These are phyloP conservation scores for Radopholus similis DNA, from an alignment of 1,140 invertebrate genomes.

Conservation along the genomic window DNA sequence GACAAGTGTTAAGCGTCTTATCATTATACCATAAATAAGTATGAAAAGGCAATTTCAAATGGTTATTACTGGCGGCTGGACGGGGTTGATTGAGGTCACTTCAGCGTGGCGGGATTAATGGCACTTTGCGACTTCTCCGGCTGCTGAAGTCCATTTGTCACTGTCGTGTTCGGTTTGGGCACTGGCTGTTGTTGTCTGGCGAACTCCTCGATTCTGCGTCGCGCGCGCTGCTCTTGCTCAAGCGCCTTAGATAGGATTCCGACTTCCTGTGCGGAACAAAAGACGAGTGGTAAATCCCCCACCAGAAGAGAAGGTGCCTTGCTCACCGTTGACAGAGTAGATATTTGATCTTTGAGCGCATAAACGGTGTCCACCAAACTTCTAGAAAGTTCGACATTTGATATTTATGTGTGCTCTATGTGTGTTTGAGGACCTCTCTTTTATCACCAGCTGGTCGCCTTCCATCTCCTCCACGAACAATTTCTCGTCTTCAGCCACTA, in stretches of 20 bases:
- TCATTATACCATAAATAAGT: no score
- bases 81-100: no score
- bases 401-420: conserved; percentile 9
- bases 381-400: conserved; percentile 63
- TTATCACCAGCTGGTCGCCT: conserved; percentile 62
- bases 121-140: no score
- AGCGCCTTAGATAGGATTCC: conserved; percentile 29
- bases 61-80: no score
- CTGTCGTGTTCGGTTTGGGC: neutral
- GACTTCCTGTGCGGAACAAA: conserved; percentile 34
- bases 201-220: conserved; percentile 44
- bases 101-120: no score
- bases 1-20: no score
- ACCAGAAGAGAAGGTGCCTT: conserved; percentile 6
- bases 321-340: conserved; percentile 64
- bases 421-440: conserved; percentile 62
- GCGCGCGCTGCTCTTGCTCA: conserved; percentile 44
- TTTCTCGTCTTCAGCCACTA: conserved; percentile 68
- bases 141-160: no score
- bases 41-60: no score
- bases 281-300: neutral
- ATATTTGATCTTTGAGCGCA: conserved; percentile 68
- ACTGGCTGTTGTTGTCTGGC: neutral
- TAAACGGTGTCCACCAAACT: conserved; percentile 71
- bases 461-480: conserved; percentile 65